Evolutionary conservation across 1,140 invertebrate species (phyloP), one percentile per base, ranked within the genome.

Genomic region (Sitobion miscanthi): DNA sequence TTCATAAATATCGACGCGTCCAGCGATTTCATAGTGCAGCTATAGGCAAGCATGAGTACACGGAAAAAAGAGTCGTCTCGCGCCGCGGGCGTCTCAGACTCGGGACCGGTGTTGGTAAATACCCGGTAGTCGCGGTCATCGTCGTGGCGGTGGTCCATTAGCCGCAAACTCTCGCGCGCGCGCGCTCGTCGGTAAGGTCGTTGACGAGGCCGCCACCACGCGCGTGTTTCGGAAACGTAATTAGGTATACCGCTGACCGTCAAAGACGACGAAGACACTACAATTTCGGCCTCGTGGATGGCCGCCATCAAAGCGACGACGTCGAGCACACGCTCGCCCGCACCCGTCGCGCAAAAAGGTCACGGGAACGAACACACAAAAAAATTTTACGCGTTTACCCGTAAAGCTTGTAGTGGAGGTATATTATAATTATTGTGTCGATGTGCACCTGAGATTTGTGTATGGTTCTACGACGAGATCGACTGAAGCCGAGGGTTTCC

Each of bases 191-290:
- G 54, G 82, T 77, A 49, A 77, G 90, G 90, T 69, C 57, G 90
- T 91, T 77, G 90, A 47, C 57, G 90, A 77, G 62, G 90, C 42
- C 62, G 62, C 49, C 21, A 11, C 45, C 45, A n/a, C 86, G 30
- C 25, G 30, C 25, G 62, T 49, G 90, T 91, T 83, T 91, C 9
- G 25, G 14, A 47, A 49, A 82, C n/a, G 42, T 82, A 91, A 91
- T 82, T 49, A 82, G 6, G 25, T 21, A 91, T 17, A 35, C 38
- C 14, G 52, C 52, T 5, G 30, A n/a, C 62, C 62, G 62, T n/a
- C 30, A n/a, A 77, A 77, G 62, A n/a, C 14, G 14, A 17, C 62
- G 30, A 17, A 9, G 30, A 45, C 85, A 30, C 30, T 4, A 85
- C 42, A 17, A 49, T 52, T 88, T 88, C 47, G 86, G 86, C 45